Conservation (phyloP, 2,113 vertebrate species). For the Aphyosemion australe region DNA sequence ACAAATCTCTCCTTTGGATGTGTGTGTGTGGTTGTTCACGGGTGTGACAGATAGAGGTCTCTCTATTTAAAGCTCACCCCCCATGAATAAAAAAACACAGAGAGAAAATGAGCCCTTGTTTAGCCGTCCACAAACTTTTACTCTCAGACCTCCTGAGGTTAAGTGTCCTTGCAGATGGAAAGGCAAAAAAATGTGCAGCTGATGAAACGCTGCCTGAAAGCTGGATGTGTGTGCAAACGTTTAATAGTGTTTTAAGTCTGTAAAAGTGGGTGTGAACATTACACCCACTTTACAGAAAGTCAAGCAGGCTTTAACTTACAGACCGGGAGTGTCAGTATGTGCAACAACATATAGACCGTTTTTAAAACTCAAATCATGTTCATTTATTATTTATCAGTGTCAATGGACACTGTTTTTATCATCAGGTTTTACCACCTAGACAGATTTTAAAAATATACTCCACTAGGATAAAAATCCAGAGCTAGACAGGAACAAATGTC, state of each 20-base stretch:
- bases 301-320: background rate
- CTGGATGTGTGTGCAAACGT: constrained; percentile 24
- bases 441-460: no score
- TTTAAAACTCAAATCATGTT: background rate
- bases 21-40: constrained; percentile 23
- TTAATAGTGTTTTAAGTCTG: constrained; percentile 34
- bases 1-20: constrained; percentile 24
- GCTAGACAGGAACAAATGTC: no score
- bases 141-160: constrained; percentile 17
- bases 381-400: no score
- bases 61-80: constrained; percentile 41
- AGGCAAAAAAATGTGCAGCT: constrained; percentile 43
- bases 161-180: constrained; percentile 58
- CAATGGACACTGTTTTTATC: no score
- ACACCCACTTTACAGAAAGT: background rate
- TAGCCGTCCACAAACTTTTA: constrained; percentile 15
- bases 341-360: background rate
- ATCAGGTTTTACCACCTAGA: no score
- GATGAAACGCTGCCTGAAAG: constrained; percentile 23
- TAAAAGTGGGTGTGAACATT: constrained; percentile 24
- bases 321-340: background rate
- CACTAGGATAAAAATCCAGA: no score
- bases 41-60: constrained; percentile 50
- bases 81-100: constrained; percentile 57
- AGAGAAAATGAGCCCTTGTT: constrained; percentile 53